Evolutionary conservation across 1,140 invertebrate genomes (phyloP).

Genomic region (Yoshiicerus persimilis): DNA sequence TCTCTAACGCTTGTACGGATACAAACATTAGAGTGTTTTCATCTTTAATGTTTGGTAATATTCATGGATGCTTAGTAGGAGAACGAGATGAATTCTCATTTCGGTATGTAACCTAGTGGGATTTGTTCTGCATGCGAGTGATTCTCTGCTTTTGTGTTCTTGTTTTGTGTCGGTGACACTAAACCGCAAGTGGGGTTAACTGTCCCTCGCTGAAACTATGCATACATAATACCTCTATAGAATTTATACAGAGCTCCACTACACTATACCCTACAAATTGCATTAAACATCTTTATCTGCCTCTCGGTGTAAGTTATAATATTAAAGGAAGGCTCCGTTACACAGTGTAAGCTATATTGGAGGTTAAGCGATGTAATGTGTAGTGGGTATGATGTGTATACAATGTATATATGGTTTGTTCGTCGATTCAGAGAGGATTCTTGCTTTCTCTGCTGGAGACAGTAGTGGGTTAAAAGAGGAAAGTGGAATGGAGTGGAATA

Average conservation of each 20-base stretch:
- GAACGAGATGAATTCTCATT: background rate
- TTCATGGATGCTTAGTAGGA: background rate
- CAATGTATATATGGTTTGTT: background rate
- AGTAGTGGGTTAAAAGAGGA: background rate
- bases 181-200: background rate
- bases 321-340: too few relatives aligned
- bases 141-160: background rate
- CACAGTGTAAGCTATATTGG: too few relatives aligned
- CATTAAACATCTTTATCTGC: too few relatives aligned
- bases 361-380: too few relatives aligned
- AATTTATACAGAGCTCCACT: too few relatives aligned
- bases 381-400: background rate
- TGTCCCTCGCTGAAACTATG: background rate
- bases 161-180: background rate
- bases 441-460: constrained; percentile 2
- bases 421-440: background rate
- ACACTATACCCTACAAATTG: too few relatives aligned
- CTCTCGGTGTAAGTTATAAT: too few relatives aligned
- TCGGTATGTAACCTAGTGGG: background rate
- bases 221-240: background rate
- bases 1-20: background rate
- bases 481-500: background rate
- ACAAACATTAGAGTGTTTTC: background rate
- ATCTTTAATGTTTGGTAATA: background rate
- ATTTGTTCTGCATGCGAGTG: background rate